Evolutionary conservation across 2,113 vertebrate species (phyloP), one percentile per base, ranked within the genome.

Genomic region (Chamaetylas fuelleborni): DNA sequence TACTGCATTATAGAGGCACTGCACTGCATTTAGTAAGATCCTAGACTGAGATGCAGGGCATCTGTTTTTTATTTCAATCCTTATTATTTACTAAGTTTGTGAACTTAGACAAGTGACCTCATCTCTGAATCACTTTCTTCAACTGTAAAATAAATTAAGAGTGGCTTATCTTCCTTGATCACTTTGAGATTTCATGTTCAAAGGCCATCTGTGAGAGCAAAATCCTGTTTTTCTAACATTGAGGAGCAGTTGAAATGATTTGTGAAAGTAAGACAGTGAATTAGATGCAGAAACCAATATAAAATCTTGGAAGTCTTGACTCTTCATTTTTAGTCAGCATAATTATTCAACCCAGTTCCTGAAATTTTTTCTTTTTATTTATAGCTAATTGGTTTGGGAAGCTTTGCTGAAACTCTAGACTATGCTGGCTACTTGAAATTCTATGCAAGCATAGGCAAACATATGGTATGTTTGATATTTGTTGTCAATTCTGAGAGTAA

Each of bases 81-180:
- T 71, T 65, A 67, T 71, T 89, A 76, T 95, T 96, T 89, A 71
- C 84, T 60, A 56, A 88, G 56, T 95, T 81, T 82, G 54, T 94
- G 92, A 88, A 91, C 78, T 91, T 67, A 58, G 3, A 62, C 48
- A 79, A 87, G 78, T 93, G 87, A 91, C 65, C 70, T 94, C 65
- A 91, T 86, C 48, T 81, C 81, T 91, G 70, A 89, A 92, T 47
- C 28, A 31, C 43, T 94, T 95, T 95, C 36, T 83, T 95, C 78
- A 85, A 71, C 69, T 67, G 33, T 71, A 85, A 92, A 93, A 78
- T 92, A 87, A 89, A 93, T 93, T 67, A 73, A 66, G 51, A 53
- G n/a, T 85, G 50, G 61, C 50, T 89, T 81, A 79, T 93, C 85
- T 82, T 91, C 51, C 69, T 76, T 65, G 66, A 90, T 79, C 28